phyloP scores from a whole-genome alignment of 2,113 vertebrate species.

The Trogon surrucura region DNA sequence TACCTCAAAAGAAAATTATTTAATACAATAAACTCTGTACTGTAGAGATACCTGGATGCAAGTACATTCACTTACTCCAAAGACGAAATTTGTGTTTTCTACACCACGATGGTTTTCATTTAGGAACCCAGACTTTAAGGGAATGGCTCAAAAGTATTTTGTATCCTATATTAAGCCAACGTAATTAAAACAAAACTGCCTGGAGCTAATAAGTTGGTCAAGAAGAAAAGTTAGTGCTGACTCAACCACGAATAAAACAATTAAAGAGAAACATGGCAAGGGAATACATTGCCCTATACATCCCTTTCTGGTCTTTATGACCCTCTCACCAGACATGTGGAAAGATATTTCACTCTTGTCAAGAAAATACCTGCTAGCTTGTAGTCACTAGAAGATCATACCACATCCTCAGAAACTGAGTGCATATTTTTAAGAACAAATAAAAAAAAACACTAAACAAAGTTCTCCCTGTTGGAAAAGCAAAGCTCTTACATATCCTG shows the following conservation, averaged over 20 bases:
- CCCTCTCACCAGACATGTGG: neutral
- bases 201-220: neutral
- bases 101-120: neutral
- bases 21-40: neutral
- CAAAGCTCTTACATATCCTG: neutral
- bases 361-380: neutral
- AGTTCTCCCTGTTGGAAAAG: neutral
- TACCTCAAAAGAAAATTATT: neutral
- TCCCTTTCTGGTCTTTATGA: neutral
- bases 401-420: fast-evolving
- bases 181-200: neutral
- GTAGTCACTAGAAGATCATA: neutral
- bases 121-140: neutral
- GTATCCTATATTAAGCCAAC: neutral
- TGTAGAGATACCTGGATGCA: neutral
- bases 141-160: neutral
- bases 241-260: neutral
- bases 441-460: neutral
- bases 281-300: neutral
- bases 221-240: neutral
- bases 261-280: neutral
- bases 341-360: neutral
- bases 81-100: neutral
- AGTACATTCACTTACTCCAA: neutral
- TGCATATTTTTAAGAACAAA: neutral